Evolutionary conservation across 2,113 vertebrate species (phyloP).

Genomic region (Naja naja): DNA sequence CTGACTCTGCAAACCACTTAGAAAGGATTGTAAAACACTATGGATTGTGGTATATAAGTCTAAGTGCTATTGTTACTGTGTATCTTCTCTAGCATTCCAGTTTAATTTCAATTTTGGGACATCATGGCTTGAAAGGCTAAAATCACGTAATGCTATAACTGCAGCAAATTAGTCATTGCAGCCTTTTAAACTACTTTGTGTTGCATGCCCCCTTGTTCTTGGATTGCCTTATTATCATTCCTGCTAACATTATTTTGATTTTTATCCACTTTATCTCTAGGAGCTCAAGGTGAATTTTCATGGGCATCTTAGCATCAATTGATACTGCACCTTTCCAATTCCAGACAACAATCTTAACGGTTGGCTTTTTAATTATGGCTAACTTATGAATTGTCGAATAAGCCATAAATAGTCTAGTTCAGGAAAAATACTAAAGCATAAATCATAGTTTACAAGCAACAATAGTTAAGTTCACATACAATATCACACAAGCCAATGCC

Average conservation of each 20-base stretch:
- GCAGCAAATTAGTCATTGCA: conserved; percentile 6
- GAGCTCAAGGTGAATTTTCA: not conserved
- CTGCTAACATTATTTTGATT: not conserved
- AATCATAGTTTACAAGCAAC: not conserved
- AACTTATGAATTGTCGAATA: not conserved
- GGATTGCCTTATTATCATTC: not conserved
- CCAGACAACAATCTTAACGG: not conserved
- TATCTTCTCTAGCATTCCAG: not conserved
- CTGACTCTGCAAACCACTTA: not conserved
- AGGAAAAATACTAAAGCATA: not conserved
- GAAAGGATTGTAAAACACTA: not conserved
- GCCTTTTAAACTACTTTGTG: conserved; percentile 22
- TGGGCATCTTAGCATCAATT: not conserved
- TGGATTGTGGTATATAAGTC: not conserved
- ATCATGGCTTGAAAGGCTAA: conserved; percentile 3
- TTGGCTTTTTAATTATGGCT: not conserved
- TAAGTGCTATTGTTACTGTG: not conserved
- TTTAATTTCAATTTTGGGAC: not conserved
- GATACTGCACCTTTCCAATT: not conserved
- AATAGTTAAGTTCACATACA: not conserved
- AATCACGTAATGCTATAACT: not conserved
- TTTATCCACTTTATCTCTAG: not conserved
- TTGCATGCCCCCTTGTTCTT: not conserved
- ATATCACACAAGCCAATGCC: not conserved
- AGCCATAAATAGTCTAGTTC: not conserved